Percentiles rank a stretch among this genome's conserved stretches.
Evolutionary conservation across 2,113 vertebrate genomes (phyloP).

Genomic region (Hemibagrus wyckioides): DNA sequence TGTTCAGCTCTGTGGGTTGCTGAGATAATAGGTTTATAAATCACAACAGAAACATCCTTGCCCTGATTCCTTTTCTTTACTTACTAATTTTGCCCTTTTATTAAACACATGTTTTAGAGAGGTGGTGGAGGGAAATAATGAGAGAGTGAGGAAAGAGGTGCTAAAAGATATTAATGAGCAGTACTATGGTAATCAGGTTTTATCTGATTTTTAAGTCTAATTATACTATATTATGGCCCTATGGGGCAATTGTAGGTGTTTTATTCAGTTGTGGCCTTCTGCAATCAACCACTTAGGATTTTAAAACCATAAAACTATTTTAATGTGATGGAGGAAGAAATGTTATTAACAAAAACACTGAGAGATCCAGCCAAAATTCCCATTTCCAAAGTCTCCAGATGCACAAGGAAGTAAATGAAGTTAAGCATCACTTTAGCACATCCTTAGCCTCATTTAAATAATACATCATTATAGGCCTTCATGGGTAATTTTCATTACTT

Average conservation of each 20-base stretch:
- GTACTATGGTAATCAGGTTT: conserved; percentile 23
- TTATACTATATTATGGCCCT: conserved; percentile 17
- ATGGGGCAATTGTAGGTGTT: neutral
- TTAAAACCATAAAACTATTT: neutral
- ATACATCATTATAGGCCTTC: neutral
- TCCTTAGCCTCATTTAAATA: neutral
- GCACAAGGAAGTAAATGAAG: neutral
- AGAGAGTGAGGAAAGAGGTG: neutral
- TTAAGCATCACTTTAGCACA: neutral
- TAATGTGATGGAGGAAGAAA: neutral
- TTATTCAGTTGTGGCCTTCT: neutral
- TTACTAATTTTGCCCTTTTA: conserved; percentile 28
- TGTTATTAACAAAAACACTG: neutral
- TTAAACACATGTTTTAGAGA: conserved; percentile 26
- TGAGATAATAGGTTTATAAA: conserved; percentile 71
- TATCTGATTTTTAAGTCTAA: conserved; percentile 5
- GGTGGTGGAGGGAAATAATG: neutral
- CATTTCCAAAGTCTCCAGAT: neutral
- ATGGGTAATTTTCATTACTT: neutral
- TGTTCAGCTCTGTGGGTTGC: conserved; percentile 67
- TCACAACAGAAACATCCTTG: conserved; percentile 60
- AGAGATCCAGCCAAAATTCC: neutral
- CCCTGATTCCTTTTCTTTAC: conserved; percentile 16
- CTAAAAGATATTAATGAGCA: conserved; percentile 39
- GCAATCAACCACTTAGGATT: neutral